Evolutionary conservation across 2,888 invertebrate species (phyloP), one percentile per base, ranked within the genome.

Genomic region (Cephus runcator): DNA sequence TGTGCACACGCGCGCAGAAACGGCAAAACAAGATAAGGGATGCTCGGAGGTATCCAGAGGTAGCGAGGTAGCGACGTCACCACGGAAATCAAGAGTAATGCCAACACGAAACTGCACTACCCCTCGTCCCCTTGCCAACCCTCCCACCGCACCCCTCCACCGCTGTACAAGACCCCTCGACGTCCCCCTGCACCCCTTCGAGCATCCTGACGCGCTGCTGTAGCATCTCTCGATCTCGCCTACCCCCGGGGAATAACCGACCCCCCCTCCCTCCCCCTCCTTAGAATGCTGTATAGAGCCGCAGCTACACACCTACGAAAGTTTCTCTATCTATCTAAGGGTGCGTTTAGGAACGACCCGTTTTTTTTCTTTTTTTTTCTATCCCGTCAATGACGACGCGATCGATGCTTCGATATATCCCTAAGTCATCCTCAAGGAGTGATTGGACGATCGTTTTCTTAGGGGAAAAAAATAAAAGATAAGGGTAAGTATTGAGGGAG

Each of bases 41-140:
- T 73, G 68, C n/a, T 34, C 74, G 68, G 69, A 77, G 73, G 79
- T 78, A 81, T 79, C 81, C 75, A 80, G 74, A 78, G 80, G 82
- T 79, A 85, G 86, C 85, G 86, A 88, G 87, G 87, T 87, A 88
- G 88, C 88, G 89, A 88, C 90, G 91, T 91, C 93, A 92, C 92
- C 91, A 90, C 92, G 93, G 93, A 93, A 93, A 94, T 94, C 93
- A 93, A 93, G 94, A 93, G 93, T 94, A 93, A 94, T 93, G 93
- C 93, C 92, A 93, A 94, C 93, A 94, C 92, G 93, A 93, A 94
- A 93, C 93, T 93, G 93, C 93, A 93, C 93, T 93, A 91, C 91
- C 88, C 92, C 92, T 89, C 81, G 89, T 87, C 84, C 86, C 88
- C 89, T 92, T 85, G 87, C 83, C 85, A 80, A 82, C 83, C 76